Percentiles rank a stretch among this genome's conserved stretches.
Conservation (phyloP, 2,113 vertebrate species). For the Petrocephalus microphthalmus region DNA sequence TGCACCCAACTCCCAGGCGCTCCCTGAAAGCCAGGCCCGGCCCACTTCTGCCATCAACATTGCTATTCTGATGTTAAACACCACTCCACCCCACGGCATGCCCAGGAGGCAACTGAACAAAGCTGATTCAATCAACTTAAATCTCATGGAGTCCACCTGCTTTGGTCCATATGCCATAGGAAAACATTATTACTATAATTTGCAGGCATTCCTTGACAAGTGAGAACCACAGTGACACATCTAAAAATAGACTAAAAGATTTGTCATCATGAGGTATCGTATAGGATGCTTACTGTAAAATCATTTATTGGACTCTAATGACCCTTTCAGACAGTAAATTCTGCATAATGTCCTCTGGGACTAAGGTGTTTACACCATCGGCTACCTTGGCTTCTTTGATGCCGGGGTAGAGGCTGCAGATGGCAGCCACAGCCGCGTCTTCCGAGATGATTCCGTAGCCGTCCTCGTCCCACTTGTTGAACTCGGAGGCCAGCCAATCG, state of each 20-base stretch:
- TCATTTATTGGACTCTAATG: not conserved
- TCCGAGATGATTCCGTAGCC: constrained; percentile 88
- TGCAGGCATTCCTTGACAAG: not conserved
- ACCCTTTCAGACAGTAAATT: not conserved
- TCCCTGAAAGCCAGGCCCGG: not conserved
- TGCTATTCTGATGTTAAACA: not conserved
- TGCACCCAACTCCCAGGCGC: not conserved
- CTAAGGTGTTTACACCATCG: not conserved
- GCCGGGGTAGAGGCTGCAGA: constrained; percentile 83
- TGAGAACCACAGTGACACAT: not conserved
- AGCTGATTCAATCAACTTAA: not conserved
- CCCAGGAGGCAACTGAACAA: not conserved
- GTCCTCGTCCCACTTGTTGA: constrained; percentile 76
- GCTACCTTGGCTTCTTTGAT: constrained; percentile 86
- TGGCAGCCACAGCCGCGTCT: constrained; percentile 78
- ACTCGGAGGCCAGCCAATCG: constrained; percentile 79
- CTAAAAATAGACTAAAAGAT: not conserved
- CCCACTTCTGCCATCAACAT: not conserved
- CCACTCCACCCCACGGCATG: not conserved
- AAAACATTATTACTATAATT: not conserved
- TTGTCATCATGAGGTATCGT: not conserved
- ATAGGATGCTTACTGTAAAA: not conserved
- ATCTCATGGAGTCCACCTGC: not conserved
- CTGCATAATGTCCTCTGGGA: not conserved
- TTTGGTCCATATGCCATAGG: not conserved